Conservation (phyloP, 30 jellyfish, hydroid and myxozoan species). For the Phacellophora camtschatica region DNA sequence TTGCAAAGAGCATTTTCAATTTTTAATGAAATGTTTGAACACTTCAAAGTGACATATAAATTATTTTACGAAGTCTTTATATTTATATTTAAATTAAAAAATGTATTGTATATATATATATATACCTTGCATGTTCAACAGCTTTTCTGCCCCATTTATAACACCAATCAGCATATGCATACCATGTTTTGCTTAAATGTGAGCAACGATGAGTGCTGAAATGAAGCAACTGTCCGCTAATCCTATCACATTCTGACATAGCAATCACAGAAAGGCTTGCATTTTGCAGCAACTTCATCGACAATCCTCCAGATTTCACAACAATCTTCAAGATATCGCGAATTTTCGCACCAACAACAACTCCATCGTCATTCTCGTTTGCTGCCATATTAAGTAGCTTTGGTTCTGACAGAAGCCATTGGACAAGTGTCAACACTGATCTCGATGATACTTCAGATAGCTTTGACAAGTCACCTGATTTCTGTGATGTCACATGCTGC, state of each 20-base stretch:
- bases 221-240: slow-evolving; percentile 93
- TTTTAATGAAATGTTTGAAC: too few relatives aligned
- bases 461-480: slow-evolving; percentile 24
- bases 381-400: slow-evolving; percentile 59
- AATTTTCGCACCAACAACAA: slow-evolving; percentile 75
- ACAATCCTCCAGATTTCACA: slow-evolving; percentile 76
- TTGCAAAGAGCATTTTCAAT: too few relatives aligned
- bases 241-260: slow-evolving; percentile 88
- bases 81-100: too few relatives aligned
- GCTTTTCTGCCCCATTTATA: slow-evolving; percentile 97
- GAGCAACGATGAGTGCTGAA: slow-evolving; percentile 94
- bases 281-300: slow-evolving; percentile 74
- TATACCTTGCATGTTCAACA: slow-evolving; percentile 89
- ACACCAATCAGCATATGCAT: slow-evolving; percentile 99
- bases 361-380: slow-evolving; percentile 69
- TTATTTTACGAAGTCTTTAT: too few relatives aligned
- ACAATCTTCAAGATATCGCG: slow-evolving; percentile 83
- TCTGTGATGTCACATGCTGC: slow-evolving; percentile 67
- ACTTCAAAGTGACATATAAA: too few relatives aligned
- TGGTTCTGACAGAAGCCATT: slow-evolving; percentile 92
- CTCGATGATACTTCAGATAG: slow-evolving; percentile 84
- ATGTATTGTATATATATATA: background rate
- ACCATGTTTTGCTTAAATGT: slow-evolving; percentile 88
- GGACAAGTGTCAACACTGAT: slow-evolving; percentile 76
- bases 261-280: slow-evolving; percentile 40